phyloP scores from a whole-genome alignment of 2,113 vertebrate species.

The Petrocephalus zakoni region DNA sequence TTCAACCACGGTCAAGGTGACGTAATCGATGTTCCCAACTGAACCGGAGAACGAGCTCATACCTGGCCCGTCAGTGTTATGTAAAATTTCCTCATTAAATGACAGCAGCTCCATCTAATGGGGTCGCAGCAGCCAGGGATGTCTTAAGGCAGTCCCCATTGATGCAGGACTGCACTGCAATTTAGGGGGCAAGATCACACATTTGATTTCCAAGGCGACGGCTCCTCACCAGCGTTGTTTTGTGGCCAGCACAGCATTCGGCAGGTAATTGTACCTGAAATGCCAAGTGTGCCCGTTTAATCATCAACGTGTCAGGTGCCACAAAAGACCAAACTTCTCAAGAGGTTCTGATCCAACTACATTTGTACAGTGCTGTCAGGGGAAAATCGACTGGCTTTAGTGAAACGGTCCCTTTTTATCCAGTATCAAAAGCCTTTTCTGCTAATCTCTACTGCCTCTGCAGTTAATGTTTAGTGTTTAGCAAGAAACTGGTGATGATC shows the following conservation, averaged over 20 bases:
- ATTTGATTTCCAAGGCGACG: neutral
- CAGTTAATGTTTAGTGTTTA: slow-evolving; percentile 13
- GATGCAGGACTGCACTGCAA: slow-evolving; percentile 1
- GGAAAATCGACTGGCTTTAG: neutral
- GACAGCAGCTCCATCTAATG: neutral
- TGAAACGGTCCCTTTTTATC: neutral
- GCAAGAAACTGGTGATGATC: neutral
- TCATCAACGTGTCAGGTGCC: slow-evolving; percentile 2
- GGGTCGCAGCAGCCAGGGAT: neutral
- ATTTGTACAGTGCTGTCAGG: neutral
- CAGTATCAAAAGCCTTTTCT: slow-evolving; percentile 25
- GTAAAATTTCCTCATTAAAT: slow-evolving; percentile 15
- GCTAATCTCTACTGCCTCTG: slow-evolving; percentile 20
- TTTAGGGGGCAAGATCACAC: slow-evolving; percentile 19
- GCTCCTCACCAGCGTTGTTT: neutral
- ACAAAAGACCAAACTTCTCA: slow-evolving; percentile 10
- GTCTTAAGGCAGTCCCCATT: neutral
- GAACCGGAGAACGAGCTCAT: neutral
- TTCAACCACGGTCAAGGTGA: neutral
- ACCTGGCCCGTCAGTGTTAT: neutral
- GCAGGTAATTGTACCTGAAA: slow-evolving; percentile 19
- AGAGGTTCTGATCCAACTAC: neutral
- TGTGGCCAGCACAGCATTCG: neutral
- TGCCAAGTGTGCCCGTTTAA: slow-evolving; percentile 7
- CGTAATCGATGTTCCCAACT: neutral